Base-by-base conservation (phyloP, 1,140 invertebrate species). In the Lepidostoma basale region DNA sequence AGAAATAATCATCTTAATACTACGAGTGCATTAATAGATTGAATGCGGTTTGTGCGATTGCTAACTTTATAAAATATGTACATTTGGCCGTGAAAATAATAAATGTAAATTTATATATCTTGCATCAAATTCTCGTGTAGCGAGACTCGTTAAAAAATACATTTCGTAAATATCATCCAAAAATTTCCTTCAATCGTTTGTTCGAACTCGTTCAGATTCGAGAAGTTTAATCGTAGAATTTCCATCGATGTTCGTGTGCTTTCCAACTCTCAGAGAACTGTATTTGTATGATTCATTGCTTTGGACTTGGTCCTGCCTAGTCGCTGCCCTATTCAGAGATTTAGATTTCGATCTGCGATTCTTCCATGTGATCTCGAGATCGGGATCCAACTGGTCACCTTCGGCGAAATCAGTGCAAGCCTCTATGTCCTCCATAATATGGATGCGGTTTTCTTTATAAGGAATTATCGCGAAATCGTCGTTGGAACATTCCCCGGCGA, bases 361-460 rank as follows among this genome's bases (percentile, higher is more conserved):
- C 9, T 36, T 62, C 67, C 67, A 73, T 2, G 67, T 45, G n/a
- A 63, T 33, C n/a, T 73, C 59, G 30, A 73, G 30, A 49, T 73
- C 54, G 3, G 71, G 64, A 10, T 67, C 64, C 18, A 73, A 47
- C 12, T 39, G 30, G 16, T 63, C 49, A 8, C 16, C 26, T 40
- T 73, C 62, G 4, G 67, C 71, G 40, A 73, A 73, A 47, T 73
- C 64, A 0, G 67, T 69, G 28, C 71, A 73, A n/a, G 62, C 42
- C 44, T 69, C 67, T 14, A 73, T 73, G 30, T 73, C 71, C 26
- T 67, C 33, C n/a, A 58, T 59, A 23, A 73, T 73, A 36, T 67
- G 33, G 3, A 69, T 67, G 12, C 54, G 39, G 40, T 73, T 73
- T 25, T 73, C 71, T 62, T 73, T 73, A 25, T 73, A 73, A 0